phyloP scores from a whole-genome alignment of 2,797 vertebrate species.

The Sylvilagus floridanus region DNA sequence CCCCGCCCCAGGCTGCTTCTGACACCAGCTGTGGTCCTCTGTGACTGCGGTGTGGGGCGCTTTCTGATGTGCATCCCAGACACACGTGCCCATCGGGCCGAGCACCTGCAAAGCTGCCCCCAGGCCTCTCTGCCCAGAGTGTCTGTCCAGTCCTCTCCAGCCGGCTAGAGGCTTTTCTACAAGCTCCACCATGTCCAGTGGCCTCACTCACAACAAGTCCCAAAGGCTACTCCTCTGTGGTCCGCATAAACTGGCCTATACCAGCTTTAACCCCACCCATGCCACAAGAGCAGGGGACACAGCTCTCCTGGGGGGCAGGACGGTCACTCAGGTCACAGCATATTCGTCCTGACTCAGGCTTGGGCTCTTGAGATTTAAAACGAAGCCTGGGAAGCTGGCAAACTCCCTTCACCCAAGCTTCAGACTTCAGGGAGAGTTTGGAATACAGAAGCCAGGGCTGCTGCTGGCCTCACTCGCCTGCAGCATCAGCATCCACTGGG shows the following conservation, averaged over 20 bases:
- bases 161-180: not conserved
- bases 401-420: not conserved
- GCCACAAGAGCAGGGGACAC: not conserved
- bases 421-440: not conserved
- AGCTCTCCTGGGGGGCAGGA: not conserved
- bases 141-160: not conserved
- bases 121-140: not conserved
- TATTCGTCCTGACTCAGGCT: not conserved
- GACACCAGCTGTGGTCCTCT: not conserved
- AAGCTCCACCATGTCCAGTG: too few relatives aligned
- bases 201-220: not conserved
- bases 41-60: not conserved
- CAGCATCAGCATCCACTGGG: not conserved
- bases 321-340: not conserved
- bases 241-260: not conserved
- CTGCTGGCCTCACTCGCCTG: not conserved
- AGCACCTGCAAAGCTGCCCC: not conserved
- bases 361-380: not conserved
- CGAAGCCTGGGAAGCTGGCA: not conserved
- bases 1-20: not conserved
- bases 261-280: rapidly evolving
- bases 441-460: not conserved
- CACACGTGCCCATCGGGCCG: too few relatives aligned
- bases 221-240: not conserved
- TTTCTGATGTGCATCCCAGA: not conserved